These are phyloP conservation scores for Suncus etruscus DNA, from an alignment of 2,113 vertebrate species.

Conservation along the genomic window DNA sequence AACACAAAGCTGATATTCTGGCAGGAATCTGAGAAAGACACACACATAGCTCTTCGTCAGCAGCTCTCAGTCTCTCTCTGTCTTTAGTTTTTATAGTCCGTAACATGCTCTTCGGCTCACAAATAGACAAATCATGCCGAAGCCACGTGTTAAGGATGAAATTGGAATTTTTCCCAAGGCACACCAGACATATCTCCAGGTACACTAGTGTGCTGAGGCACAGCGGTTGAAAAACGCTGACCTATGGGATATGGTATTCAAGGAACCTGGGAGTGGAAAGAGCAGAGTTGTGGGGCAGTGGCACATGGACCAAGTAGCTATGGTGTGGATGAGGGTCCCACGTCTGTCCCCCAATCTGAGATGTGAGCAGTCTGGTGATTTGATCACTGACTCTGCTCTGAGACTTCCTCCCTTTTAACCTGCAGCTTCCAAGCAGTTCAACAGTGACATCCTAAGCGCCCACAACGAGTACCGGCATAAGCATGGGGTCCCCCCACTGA, in stretches of 20 bases:
- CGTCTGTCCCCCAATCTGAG: not conserved
- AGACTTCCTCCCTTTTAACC: slow-evolving; percentile 34
- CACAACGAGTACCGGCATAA: slow-evolving; percentile 96
- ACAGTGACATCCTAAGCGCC: slow-evolving; percentile 91
- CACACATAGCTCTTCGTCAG: too few species aligned
- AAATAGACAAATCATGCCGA: too few species aligned
- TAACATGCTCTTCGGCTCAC: too few species aligned
- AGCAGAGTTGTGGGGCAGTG: not conserved
- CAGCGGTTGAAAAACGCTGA: too few species aligned
- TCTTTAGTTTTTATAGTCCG: too few species aligned
- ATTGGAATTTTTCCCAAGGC: too few species aligned
- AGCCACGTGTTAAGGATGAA: too few species aligned
- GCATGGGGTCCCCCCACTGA: slow-evolving; percentile 93
- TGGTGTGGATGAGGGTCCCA: not conserved
- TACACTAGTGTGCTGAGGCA: too few species aligned
- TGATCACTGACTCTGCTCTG: slow-evolving; percentile 31
- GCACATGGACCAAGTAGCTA: rapidly evolving
- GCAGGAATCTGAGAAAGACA: too few species aligned
- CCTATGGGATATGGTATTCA: not conserved
- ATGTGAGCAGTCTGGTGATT: not conserved
- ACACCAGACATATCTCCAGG: too few species aligned
- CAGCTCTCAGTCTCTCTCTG: too few species aligned
- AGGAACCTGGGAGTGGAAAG: not conserved
- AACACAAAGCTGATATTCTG: too few species aligned
- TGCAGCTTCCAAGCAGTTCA: slow-evolving; percentile 96